Percentiles rank a stretch among this genome's conserved stretches.
Evolutionary conservation across 1,140 invertebrate genomes (phyloP).

Genomic region (Eufriesea mexicana): DNA sequence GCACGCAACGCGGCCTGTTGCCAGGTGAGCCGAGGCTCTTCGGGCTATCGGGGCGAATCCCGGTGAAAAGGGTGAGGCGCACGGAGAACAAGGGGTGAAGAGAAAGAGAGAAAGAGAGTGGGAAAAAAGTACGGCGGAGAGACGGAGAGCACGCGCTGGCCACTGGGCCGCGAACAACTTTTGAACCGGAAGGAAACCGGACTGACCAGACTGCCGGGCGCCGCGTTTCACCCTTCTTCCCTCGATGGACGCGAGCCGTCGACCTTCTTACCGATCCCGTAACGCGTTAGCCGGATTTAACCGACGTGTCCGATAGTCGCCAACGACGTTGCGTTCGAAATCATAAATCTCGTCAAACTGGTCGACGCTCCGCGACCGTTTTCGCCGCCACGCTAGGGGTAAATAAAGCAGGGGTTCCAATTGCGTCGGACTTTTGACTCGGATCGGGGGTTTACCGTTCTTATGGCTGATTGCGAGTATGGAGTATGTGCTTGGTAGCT

Average conservation of each 20-base stretch:
- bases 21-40: slow-evolving; percentile 31
- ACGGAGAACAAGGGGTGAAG: not conserved
- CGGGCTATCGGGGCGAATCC: slow-evolving; percentile 29
- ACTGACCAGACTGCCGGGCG: slow-evolving; percentile 78
- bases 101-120: slow-evolving; percentile 11
- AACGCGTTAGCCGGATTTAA: not conserved
- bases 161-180: slow-evolving; percentile 67
- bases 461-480: no score
- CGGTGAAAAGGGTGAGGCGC: slow-evolving; percentile 15
- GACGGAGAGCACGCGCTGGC: slow-evolving; percentile 61
- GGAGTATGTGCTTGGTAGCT: no score
- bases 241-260: slow-evolving; percentile 42
- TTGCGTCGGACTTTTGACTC: not conserved
- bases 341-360: slow-evolving; percentile 49
- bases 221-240: slow-evolving; percentile 71
- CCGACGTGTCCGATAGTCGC: slow-evolving; percentile 35
- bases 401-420: slow-evolving; percentile 6
- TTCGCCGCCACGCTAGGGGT: not conserved
- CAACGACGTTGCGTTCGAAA: slow-evolving; percentile 3
- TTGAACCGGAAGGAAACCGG: slow-evolving; percentile 71
- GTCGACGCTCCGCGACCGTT: slow-evolving; percentile 28
- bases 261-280: slow-evolving; percentile 37
- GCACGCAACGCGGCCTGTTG: slow-evolving; percentile 64
- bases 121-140: slow-evolving; percentile 49
- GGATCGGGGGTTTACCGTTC: no score